A percentile compares a stretch with the other conserved stretches of the same genome.
Conservation (phyloP, 2,113 vertebrate species). For the Poecile atricapillus region DNA sequence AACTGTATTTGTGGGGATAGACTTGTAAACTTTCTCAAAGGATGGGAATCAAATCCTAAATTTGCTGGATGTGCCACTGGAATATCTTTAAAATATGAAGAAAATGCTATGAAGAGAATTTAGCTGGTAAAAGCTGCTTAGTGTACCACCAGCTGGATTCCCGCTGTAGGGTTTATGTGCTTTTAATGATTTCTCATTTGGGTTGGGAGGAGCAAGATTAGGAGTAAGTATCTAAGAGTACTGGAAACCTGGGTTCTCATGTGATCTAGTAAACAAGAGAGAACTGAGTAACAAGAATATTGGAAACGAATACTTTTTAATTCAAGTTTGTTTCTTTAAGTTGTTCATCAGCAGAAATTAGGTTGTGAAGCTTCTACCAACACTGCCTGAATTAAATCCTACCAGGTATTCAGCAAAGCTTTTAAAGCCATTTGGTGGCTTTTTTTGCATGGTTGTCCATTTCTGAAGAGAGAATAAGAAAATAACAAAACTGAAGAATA, state of each 20-base stretch:
- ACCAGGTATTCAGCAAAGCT: background rate
- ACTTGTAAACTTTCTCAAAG: background rate
- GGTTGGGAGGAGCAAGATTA: background rate
- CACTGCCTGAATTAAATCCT: background rate
- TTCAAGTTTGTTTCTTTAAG: background rate
- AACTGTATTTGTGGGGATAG: background rate
- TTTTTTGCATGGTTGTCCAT: background rate
- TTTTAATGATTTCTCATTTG: background rate
- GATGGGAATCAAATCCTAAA: background rate
- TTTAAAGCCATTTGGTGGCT: background rate
- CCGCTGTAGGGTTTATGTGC: background rate
- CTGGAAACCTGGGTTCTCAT: background rate
- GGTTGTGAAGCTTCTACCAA: background rate
- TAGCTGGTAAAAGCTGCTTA: background rate
- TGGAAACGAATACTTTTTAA: background rate
- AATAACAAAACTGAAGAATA: background rate
- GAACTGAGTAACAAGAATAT: background rate
- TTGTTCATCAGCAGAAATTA: background rate
- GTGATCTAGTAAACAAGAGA: background rate
- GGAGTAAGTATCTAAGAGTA: background rate
- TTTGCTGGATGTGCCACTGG: background rate
- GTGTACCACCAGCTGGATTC: background rate
- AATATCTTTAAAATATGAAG: background rate
- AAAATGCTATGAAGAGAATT: background rate
- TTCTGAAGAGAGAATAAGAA: background rate